Base-by-base conservation (phyloP, 2,797 vertebrate genomes). In the Pelobates cultripes region DNA sequence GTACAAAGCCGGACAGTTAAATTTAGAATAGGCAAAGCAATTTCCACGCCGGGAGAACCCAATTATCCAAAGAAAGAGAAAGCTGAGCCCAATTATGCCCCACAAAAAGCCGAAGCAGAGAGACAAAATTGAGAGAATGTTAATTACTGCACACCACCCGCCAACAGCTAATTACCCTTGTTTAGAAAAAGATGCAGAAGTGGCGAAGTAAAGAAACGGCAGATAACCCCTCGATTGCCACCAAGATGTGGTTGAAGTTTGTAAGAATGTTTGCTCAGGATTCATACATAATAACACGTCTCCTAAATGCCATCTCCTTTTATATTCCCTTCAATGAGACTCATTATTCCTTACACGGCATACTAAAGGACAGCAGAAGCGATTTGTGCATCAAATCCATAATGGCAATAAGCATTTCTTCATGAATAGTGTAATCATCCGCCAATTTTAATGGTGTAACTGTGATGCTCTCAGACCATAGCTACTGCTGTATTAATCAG, bases 21-120 rank as follows among this genome's bases (percentile, higher is more conserved):
- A 83, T 83, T 83, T 83, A 83, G 81, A 83, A 79, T 75, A 75
- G 77, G 81, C 81, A 63, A 75, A 75, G 76, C 66, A 75, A 83
- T 83, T 83, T 83, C 81, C 72, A 83, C 72, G 70, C 76, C n/a
- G 66, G 77, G 77, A 83, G 81, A 83, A 83, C 81, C 81, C 81
- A 83, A 83, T 83, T 83, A 83, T 83, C 77, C 64, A 69, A 83
- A 83, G 81, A 83, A 83, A 83, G 77, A 75, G 70, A 79, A 83
- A 83, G 81, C 81, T 75, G 81, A 83, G 81, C 81, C 77, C 81
- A 83, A 83, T 83, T 83, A 83, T 83, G 73, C 71, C 45, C 81
- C 81, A 79, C 76, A 79, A 75, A 83, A 79, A 78, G 72, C 77
- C 4, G 81, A 83, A 83, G 72, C 72, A 67, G 77, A 64, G 77